These are phyloP conservation scores for Harlomillsia oculata DNA, from an alignment of 1,140 invertebrate species.

Conservation along the genomic window DNA sequence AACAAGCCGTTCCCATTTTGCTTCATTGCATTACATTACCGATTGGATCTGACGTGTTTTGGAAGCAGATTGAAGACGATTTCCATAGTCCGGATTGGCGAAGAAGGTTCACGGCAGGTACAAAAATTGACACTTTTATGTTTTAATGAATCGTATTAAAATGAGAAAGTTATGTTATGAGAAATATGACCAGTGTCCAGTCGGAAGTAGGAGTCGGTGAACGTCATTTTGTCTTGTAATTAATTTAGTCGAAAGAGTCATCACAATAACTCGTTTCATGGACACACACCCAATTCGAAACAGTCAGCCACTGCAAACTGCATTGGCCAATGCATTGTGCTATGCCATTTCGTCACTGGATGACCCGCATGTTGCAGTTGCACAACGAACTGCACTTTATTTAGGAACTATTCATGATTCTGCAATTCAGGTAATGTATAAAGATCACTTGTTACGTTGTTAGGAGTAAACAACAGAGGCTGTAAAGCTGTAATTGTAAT, in stretches of 20 bases:
- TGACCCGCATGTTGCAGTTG: constrained; percentile 87
- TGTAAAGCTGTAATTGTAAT: no score
- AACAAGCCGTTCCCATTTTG: constrained; percentile 77
- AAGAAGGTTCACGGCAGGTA: constrained; percentile 76
- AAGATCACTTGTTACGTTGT: constrained; percentile 1
- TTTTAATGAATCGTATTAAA: neutral
- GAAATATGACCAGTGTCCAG: no score
- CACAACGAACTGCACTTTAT: constrained; percentile 83
- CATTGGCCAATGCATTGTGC: constrained; percentile 90
- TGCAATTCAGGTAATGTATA: constrained; percentile 55
- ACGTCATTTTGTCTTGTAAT: no score
- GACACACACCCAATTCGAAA: constrained; percentile 74
- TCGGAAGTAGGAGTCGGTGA: no score
- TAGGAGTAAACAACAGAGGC: no score
- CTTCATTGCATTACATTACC: constrained; percentile 89
- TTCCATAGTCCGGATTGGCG: constrained; percentile 86
- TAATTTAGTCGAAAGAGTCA: constrained; percentile 73
- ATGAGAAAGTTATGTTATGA: neutral
- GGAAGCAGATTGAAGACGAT: constrained; percentile 83
- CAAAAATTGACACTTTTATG: neutral
- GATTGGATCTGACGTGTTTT: constrained; percentile 86
- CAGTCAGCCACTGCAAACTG: constrained; percentile 77
- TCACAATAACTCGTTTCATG: constrained; percentile 83
- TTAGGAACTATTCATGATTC: constrained; percentile 87
- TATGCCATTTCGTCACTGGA: constrained; percentile 92